phyloP scores from a whole-genome alignment of 2,113 vertebrate genomes.

The Serinus canaria region DNA sequence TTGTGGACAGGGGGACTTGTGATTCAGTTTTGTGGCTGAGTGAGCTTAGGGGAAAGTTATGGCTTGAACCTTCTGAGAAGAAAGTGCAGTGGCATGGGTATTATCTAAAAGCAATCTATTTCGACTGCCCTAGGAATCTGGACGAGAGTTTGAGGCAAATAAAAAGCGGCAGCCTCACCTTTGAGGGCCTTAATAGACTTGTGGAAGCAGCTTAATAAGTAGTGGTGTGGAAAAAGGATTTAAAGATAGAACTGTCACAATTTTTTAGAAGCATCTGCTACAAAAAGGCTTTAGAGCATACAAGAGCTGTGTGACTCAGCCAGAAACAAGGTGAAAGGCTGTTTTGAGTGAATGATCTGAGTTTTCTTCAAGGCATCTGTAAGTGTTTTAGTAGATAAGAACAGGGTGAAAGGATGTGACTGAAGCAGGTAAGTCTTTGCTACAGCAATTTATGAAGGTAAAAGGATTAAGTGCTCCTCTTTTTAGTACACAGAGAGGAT shows the following conservation, averaged over 20 bases:
- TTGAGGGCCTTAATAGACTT: background rate
- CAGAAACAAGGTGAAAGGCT: background rate
- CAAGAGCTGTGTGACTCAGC: background rate
- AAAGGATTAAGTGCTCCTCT: background rate
- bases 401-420: background rate
- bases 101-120: background rate
- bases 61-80: background rate
- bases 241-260: background rate
- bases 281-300: background rate
- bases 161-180: background rate
- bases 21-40: background rate
- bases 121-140: background rate
- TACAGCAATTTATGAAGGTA: background rate
- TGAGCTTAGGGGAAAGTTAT: background rate
- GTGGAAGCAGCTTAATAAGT: background rate
- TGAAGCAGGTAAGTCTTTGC: background rate
- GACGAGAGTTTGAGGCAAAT: background rate
- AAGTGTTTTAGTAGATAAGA: background rate
- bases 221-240: background rate
- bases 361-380: background rate
- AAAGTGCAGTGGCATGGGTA: background rate
- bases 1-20: rapidly evolving
- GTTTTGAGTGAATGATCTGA: background rate
- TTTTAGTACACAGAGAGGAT: background rate
- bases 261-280: background rate